Percentiles rank a stretch among this genome's conserved stretches.
Evolutionary conservation across 2,113 vertebrate genomes (phyloP).

Genomic region (Peromyscus californicus): DNA sequence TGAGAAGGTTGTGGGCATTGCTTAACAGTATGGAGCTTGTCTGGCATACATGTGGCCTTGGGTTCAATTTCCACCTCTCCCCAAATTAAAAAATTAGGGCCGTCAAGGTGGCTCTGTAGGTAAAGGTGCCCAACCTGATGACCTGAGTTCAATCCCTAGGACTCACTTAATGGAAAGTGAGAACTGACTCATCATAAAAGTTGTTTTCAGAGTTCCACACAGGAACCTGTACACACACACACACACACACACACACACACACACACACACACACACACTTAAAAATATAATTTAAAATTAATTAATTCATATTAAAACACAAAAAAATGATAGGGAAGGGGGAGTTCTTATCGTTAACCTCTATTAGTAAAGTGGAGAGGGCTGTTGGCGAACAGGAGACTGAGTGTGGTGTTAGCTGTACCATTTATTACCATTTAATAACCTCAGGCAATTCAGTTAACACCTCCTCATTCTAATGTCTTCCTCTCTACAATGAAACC

Average conservation of each 20-base stretch:
- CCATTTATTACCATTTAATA: background rate
- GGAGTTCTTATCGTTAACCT: background rate
- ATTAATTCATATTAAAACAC: background rate
- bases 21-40: background rate
- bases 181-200: background rate
- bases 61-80: background rate
- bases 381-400: background rate
- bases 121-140: background rate
- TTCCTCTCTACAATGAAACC: conserved; percentile 41
- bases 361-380: background rate
- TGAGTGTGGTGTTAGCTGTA: background rate
- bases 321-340: background rate
- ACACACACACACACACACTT: background rate
- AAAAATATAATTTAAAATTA: background rate
- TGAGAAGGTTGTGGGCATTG: background rate
- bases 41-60: background rate
- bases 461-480: background rate
- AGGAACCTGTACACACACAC: background rate
- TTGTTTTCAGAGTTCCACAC: background rate
- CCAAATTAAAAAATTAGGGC: background rate
- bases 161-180: background rate
- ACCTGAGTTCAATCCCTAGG: background rate
- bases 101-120: background rate
- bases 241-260: background rate
- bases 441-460: background rate